These are phyloP conservation scores for Sinosuthora webbiana DNA, from an alignment of 2,113 vertebrate species.

Conservation along the genomic window DNA sequence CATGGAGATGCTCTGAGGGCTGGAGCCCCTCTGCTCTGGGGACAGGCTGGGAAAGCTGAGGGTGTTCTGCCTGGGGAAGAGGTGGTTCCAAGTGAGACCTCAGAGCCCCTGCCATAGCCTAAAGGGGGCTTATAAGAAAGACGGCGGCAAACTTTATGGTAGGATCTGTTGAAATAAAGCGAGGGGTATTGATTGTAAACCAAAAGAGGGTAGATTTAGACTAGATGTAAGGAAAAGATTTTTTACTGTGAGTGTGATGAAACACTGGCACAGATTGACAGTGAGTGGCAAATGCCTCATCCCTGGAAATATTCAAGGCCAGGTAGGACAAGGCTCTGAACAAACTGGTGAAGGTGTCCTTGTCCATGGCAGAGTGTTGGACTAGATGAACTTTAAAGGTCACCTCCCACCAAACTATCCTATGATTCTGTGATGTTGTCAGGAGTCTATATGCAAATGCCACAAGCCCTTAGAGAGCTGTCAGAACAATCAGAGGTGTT, in stretches of 20 bases:
- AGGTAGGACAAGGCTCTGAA: not conserved
- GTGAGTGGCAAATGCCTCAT: not conserved
- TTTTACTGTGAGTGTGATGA: not conserved
- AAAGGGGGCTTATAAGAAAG: not conserved
- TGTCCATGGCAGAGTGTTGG: not conserved
- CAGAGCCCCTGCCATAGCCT: not conserved
- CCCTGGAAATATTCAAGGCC: not conserved
- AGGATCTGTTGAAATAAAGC: not conserved
- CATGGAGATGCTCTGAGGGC: rapidly evolving
- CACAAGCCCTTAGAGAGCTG: not conserved
- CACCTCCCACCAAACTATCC: not conserved
- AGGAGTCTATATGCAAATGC: not conserved
- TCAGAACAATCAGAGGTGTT: not conserved
- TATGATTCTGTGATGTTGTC: not conserved
- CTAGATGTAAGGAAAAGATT: not conserved
- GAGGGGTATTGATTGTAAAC: not conserved
- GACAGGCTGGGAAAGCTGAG: not conserved
- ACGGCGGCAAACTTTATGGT: not conserved
- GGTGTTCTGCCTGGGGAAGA: not conserved
- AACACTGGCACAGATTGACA: not conserved
- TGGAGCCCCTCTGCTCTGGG: not conserved
- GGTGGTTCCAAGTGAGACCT: not conserved
- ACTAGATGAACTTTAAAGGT: not conserved
- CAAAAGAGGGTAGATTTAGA: not conserved
- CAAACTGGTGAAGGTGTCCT: not conserved